Percentiles rank a stretch among this genome's conserved stretches.
phyloP scores from a whole-genome alignment of 1,140 invertebrate genomes.

The Solenopsis invicta region DNA sequence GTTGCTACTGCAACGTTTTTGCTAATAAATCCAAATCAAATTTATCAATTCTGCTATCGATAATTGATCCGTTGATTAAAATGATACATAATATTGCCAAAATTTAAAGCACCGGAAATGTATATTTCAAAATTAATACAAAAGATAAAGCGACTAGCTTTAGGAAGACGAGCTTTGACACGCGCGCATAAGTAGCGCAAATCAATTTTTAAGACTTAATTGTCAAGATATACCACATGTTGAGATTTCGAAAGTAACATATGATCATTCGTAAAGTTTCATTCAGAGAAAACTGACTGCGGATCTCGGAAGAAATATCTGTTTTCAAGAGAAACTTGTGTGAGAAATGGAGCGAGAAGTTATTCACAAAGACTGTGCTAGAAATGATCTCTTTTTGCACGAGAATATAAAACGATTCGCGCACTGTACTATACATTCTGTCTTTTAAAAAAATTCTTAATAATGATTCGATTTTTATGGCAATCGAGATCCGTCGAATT shows the following conservation, averaged over 20 bases:
- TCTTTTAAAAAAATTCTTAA: not conserved
- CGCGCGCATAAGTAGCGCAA: not conserved
- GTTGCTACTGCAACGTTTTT: too few relatives aligned
- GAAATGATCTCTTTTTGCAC: not conserved
- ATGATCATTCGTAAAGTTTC: conserved; percentile 5
- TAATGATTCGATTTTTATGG: not conserved
- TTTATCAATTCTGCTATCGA: too few relatives aligned
- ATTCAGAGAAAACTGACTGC: not conserved
- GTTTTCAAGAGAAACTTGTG: not conserved
- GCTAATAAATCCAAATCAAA: too few relatives aligned
- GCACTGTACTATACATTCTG: not conserved
- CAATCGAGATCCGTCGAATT: not conserved
- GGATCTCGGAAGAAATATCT: not conserved
- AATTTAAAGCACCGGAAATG: not conserved
- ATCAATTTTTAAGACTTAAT: not conserved
- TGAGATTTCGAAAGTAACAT: not conserved
- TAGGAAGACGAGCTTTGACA: too few relatives aligned
- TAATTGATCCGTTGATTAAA: too few relatives aligned
- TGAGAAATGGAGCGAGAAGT: not conserved
- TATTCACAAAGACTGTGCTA: not conserved
- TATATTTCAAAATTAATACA: not conserved
- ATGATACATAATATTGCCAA: not conserved
- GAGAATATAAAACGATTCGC: not conserved
- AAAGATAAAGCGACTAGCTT: too few relatives aligned
- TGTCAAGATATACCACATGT: not conserved